A percentile compares a stretch with the other conserved stretches of the same genome.
phyloP scores from a whole-genome alignment of 23 tunicate species.

The Botrylloides violaceus region DNA sequence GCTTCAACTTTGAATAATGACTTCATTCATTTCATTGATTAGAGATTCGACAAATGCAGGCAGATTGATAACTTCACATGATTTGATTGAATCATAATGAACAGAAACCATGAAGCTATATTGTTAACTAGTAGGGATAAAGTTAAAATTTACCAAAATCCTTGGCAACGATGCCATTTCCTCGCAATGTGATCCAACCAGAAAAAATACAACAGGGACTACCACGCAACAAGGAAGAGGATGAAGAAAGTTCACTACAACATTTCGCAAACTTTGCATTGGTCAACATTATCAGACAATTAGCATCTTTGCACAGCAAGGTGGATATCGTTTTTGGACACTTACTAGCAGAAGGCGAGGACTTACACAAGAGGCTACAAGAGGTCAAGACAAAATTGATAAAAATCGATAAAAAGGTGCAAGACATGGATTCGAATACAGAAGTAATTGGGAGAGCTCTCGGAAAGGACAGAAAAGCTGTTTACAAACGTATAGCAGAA shows the following conservation, averaged over 20 bases:
- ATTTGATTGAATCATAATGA: too few relatives aligned
- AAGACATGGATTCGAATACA: neutral
- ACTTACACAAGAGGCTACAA: neutral
- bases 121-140: too few relatives aligned
- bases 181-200: neutral
- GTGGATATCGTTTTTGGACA: conserved; percentile 10
- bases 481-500: neutral
- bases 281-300: conserved; percentile 16
- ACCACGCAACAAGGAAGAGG: neutral
- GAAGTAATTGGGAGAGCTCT: neutral
- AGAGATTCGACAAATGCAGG: too few relatives aligned
- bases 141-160: too few relatives aligned
- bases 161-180: conserved; percentile 31
- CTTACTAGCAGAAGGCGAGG: neutral
- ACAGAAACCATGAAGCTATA: too few relatives aligned
- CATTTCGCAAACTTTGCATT: neutral
- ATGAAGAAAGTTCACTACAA: neutral
- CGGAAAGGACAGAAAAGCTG: conserved; percentile 18
- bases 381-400: neutral
- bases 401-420: neutral
- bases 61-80: too few relatives aligned
- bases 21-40: too few relatives aligned
- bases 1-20: too few relatives aligned
- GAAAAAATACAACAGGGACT: neutral
- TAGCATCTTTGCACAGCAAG: neutral